These are phyloP conservation scores for Diaphora mendica DNA, from an alignment of 2,888 invertebrate species.

Conservation along the genomic window DNA sequence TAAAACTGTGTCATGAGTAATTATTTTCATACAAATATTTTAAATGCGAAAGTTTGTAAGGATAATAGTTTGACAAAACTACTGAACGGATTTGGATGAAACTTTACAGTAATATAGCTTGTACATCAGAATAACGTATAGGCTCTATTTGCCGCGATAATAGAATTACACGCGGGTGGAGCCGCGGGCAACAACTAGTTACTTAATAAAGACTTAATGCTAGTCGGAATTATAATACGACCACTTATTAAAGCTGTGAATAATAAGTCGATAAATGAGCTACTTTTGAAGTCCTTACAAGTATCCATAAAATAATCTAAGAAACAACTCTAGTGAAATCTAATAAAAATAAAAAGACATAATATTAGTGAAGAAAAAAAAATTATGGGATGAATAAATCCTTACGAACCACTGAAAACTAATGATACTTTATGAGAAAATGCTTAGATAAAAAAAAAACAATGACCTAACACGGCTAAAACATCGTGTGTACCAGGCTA, in stretches of 20 bases:
- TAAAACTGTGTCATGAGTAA: background rate
- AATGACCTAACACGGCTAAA: slow-evolving; percentile 10
- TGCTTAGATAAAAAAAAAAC: slow-evolving; percentile 10
- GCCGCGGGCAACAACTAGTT: too few relatives aligned
- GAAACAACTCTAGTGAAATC: too few relatives aligned
- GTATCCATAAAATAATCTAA: too few relatives aligned
- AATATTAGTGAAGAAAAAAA: background rate
- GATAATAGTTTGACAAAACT: too few relatives aligned
- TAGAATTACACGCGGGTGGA: too few relatives aligned
- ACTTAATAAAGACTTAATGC: background rate
- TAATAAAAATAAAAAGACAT: background rate
- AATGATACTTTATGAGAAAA: background rate
- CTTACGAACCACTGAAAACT: background rate
- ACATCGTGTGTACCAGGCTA: slow-evolving; percentile 25
- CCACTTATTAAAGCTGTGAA: background rate
- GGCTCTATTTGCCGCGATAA: too few relatives aligned
- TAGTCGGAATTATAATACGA: background rate
- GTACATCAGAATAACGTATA: too few relatives aligned
- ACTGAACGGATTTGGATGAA: too few relatives aligned
- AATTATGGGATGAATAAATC: background rate
- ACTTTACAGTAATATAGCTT: too few relatives aligned
- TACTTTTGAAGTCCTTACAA: background rate
- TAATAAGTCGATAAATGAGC: background rate
- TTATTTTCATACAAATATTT: background rate
- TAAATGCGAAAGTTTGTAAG: too few relatives aligned